Evolutionary conservation across 2,888 invertebrate species (phyloP).

Genomic region (Calephelis perditalis): DNA sequence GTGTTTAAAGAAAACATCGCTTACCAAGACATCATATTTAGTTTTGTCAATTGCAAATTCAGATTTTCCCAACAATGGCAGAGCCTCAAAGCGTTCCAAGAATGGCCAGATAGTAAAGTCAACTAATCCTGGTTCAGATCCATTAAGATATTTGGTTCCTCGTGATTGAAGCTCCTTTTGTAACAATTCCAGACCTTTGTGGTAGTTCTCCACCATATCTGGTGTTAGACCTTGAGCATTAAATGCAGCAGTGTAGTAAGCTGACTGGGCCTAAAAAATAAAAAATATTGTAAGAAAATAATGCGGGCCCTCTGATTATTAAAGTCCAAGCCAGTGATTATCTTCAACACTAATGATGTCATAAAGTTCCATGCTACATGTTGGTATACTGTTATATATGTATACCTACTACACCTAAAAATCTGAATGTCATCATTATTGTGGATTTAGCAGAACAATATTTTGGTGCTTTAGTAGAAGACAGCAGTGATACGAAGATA

Average conservation of each 20-base stretch:
- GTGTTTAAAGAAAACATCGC: conserved; percentile 25
- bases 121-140: conserved; percentile 84
- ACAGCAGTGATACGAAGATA: no score
- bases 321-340: no score
- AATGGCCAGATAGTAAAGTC: conserved; percentile 94
- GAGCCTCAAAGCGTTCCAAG: conserved; percentile 80
- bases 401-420: no score
- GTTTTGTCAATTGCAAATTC: conserved; percentile 81
- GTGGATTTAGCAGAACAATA: no score
- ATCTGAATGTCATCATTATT: no score
- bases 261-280: conserved; percentile 64
- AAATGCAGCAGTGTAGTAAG: conserved; percentile 75
- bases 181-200: conserved; percentile 79
- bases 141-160: conserved; percentile 81
- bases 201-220: conserved; percentile 65
- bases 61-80: conserved; percentile 79
- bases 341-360: no score
- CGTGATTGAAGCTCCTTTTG: conserved; percentile 82
- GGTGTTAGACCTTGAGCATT: conserved; percentile 52
- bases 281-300: background rate
- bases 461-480: no score
- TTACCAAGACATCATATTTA: conserved; percentile 82
- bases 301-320: no score
- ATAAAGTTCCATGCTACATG: no score
- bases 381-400: no score